Base-by-base conservation (phyloP, 1,140 invertebrate genomes). In the Chionoecetes opilio region DNA sequence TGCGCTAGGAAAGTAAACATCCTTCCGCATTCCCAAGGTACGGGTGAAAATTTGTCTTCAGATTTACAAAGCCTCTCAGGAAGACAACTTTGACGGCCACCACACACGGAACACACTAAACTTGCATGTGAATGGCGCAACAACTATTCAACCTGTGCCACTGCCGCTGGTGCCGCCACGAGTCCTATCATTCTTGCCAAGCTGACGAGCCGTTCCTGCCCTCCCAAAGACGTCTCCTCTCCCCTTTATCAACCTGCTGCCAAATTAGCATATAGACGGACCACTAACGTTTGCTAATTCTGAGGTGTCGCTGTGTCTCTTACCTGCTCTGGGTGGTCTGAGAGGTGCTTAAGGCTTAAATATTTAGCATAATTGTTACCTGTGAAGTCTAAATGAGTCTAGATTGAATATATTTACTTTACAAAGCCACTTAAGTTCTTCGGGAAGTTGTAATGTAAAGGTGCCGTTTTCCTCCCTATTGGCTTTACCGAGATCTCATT, bases 351-450 rank as follows among this genome's bases (percentile, higher is more conserved):
- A 75, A 21, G 63, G 63, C 63, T 75, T 21, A 75, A n/a, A 75
- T 75, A 26, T 75, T 75, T 75, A 75, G 63, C 63, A 75, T 75
- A 75, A 75, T 75, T 75, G 63, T 75, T 75, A 75, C 63, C 63
- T 75, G 63, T 75, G 63, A 75, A 75, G 63, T 75, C 63, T n/a
- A 75, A 75, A 21, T 75, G 63, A 75, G 63, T 75, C 63, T 75
- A 75, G 63, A 75, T 75, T 75, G 63, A 75, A 75, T 75, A 75
- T 75, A 75, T 75, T 75, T 75, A 75, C 63, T 26, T 75, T 75
- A 75, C 63, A 75, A 75, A 75, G 63, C 63, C 63, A 75, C 11
- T 21, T 26, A 26, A 75, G 63, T n/a, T 26, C 63, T n/a, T 5
- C 63, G 63, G 63, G 63, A 75, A 75, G 63, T n/a, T n/a, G 63